Evolutionary conservation across 2,888 invertebrate species (phyloP).

Genomic region (Pantelozetes paolii): DNA sequence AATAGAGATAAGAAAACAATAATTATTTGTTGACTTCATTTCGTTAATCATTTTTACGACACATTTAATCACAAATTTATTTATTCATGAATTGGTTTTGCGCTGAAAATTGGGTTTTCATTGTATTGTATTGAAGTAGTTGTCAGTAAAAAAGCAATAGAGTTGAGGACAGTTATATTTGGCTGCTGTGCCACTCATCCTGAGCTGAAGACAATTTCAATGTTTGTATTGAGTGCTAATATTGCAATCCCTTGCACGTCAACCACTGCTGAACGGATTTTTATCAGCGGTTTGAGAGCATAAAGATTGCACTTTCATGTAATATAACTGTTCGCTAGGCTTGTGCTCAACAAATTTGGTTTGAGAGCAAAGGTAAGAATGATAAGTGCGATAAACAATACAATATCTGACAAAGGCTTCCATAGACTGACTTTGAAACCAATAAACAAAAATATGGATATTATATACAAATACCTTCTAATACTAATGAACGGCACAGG

Average conservation of each 20-base stretch:
- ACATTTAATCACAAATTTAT: neutral
- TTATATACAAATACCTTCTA: neutral
- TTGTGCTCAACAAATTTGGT: neutral
- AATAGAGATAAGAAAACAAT: neutral
- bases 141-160: neutral
- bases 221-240: slow-evolving; percentile 18
- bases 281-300: slow-evolving; percentile 1
- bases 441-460: neutral
- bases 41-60: neutral
- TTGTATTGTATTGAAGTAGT: neutral
- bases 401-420: slow-evolving; percentile 9
- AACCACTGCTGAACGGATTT: neutral
- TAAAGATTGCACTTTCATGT: slow-evolving; percentile 22
- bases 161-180: too few relatives aligned
- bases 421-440: neutral
- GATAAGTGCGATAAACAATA: slow-evolving; percentile 22
- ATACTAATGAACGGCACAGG: slow-evolving; percentile 2
- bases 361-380: slow-evolving; percentile 17
- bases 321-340: neutral
- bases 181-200: too few relatives aligned
- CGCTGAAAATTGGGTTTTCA: neutral
- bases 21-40: neutral
- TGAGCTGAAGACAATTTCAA: too few relatives aligned
- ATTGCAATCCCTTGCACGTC: neutral
- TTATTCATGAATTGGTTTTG: neutral